Conservation (phyloP, 2,113 vertebrate genomes). For the Zapus hudsonius region DNA sequence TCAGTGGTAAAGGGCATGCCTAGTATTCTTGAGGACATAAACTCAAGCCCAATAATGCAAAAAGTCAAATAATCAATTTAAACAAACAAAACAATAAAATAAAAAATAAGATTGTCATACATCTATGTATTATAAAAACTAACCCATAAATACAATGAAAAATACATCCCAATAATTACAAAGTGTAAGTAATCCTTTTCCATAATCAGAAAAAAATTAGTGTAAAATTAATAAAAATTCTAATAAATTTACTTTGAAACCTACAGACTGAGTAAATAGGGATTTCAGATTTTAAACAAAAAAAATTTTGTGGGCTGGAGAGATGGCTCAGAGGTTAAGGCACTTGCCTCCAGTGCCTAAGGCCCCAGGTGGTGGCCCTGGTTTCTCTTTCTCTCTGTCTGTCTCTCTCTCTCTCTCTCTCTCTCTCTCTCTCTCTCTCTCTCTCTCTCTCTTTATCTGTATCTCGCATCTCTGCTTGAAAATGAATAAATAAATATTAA, state of each 20-base stretch:
- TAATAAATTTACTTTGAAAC: neutral
- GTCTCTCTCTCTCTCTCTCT: too few relatives aligned
- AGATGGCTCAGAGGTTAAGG: too few relatives aligned
- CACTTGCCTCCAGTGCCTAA: too few relatives aligned
- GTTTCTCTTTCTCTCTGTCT: too few relatives aligned
- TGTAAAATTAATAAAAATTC: slow-evolving; percentile 3
- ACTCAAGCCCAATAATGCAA: neutral
- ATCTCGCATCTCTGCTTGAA: too few relatives aligned
- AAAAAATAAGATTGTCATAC: neutral
- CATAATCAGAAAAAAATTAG: neutral
- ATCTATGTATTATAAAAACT: neutral
- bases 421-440: too few relatives aligned
- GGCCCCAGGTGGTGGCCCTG: too few relatives aligned
- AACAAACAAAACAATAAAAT: neutral
- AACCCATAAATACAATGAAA: neutral
- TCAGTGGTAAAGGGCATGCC: neutral
- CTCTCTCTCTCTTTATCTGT: too few relatives aligned
- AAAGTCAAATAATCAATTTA: too few relatives aligned
- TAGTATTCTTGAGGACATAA: neutral
- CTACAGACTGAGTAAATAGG: neutral
- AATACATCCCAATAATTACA: neutral
- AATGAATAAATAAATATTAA: too few relatives aligned
- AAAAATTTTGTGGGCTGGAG: too few relatives aligned
- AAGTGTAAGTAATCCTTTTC: neutral
- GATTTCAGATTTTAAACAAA: neutral